A percentile compares a stretch with the other conserved stretches of the same genome.
Conservation (phyloP, 2,113 vertebrate genomes). For the Embiotoca jacksoni region DNA sequence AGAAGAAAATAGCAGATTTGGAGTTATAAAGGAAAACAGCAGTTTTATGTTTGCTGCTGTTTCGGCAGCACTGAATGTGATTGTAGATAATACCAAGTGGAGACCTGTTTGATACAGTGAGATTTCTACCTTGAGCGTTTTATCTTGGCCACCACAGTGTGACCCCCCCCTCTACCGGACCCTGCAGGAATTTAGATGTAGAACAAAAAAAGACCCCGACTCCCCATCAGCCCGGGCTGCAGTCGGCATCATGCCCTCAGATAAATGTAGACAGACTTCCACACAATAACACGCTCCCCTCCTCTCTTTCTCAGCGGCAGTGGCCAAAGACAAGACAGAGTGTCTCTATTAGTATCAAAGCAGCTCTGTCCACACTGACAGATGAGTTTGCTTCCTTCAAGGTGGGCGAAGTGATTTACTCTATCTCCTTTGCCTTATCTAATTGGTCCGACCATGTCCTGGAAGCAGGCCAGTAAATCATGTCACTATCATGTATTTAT, state of each 20-base stretch:
- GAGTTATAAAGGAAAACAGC: conserved; percentile 1
- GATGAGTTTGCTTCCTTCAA: conserved; percentile 46
- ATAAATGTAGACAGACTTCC: conserved; percentile 8
- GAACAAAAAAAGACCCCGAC: conserved; percentile 16
- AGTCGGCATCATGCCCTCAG: conserved; percentile 4
- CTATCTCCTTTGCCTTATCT: conserved; percentile 48
- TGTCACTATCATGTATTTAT: conserved; percentile 64
- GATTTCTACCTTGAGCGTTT: conserved; percentile 45
- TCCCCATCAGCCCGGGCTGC: conserved; percentile 18
- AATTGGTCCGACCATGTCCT: conserved; percentile 44
- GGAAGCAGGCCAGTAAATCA: conserved; percentile 57
- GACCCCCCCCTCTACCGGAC: conserved; percentile 10
- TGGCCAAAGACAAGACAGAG: conserved; percentile 65
- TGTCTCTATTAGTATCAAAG: conserved; percentile 65
- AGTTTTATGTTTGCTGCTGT: conserved; percentile 35
- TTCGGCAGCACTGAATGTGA: conserved; percentile 36
- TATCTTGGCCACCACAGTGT: conserved; percentile 31
- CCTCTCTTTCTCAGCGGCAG: conserved; percentile 14
- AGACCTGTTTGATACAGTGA: conserved; percentile 26
- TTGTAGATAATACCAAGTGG: conserved; percentile 28
- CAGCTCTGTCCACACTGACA: conserved; percentile 54
- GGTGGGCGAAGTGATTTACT: conserved; percentile 51
- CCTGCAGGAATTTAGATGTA: conserved; percentile 34
- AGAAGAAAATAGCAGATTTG: conserved; percentile 12
- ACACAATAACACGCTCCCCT: conserved; percentile 1